Conservation (phyloP, 1,140 invertebrate species). For the Leptopilina clavipes region DNA sequence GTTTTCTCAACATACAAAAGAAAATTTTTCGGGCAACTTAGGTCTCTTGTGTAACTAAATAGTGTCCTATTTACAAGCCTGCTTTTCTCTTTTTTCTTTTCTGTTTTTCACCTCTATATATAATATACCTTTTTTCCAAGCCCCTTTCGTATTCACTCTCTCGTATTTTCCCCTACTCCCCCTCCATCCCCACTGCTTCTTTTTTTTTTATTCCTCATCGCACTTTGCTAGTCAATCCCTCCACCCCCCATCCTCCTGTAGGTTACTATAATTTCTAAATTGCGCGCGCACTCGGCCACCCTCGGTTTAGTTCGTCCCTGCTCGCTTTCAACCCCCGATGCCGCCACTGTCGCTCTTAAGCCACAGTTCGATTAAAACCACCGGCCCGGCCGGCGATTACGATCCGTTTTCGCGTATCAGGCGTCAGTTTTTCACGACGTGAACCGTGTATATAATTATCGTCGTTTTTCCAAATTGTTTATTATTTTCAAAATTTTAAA, state of each 20-base stretch:
- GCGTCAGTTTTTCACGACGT: neutral
- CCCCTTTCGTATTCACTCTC: slow-evolving; percentile 3
- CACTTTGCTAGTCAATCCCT: neutral
- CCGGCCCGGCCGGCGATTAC: slow-evolving; percentile 23
- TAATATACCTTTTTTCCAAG: too few species aligned
- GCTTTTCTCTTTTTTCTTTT: slow-evolving; percentile 24
- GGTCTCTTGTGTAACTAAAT: slow-evolving; percentile 27
- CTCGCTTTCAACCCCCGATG: neutral
- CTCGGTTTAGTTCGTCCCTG: neutral
- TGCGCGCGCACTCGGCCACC: slow-evolving; percentile 10
- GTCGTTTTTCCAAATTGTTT: neutral
- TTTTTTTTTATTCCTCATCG: neutral
- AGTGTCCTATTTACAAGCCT: slow-evolving; percentile 12
- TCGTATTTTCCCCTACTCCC: slow-evolving; percentile 8
- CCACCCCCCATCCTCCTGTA: neutral
- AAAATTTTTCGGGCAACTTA: slow-evolving; percentile 28
- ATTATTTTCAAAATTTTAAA: neutral
- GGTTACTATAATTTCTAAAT: neutral
- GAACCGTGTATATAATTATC: neutral
- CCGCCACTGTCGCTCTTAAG: slow-evolving; percentile 23
- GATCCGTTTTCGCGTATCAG: neutral
- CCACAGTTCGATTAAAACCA: slow-evolving; percentile 32
- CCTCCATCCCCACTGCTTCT: neutral
- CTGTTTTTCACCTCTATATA: neutral
- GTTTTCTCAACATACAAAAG: slow-evolving; percentile 19